Conservation (phyloP, 2,888 invertebrate genomes). For the Cantharis rustica region DNA sequence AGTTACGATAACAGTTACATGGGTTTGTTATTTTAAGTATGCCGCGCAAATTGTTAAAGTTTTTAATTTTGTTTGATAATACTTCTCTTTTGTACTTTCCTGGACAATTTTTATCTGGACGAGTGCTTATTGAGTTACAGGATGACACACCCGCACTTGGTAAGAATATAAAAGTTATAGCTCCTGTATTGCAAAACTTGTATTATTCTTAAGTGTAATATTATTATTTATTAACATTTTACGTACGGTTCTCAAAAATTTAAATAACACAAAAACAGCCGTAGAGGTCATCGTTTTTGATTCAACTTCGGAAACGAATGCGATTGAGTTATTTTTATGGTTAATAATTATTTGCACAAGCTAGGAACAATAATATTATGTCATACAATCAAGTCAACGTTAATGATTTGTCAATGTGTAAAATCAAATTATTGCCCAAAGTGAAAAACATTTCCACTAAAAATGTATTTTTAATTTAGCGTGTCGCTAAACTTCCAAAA, state of each 20-base stretch:
- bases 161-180: constrained; percentile 55
- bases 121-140: constrained; percentile 89
- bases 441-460: not conserved
- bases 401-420: not conserved
- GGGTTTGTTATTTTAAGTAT: constrained; percentile 56
- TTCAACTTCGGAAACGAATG: not conserved
- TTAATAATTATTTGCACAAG: not conserved
- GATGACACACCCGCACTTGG: constrained; percentile 91
- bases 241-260: not conserved
- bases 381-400: not conserved
- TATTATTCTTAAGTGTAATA: not conserved
- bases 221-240: not conserved
- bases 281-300: not conserved
- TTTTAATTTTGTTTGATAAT: constrained; percentile 92
- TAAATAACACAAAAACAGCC: not conserved
- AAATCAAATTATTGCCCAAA: not conserved
- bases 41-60: constrained; percentile 89
- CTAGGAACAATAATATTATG: not conserved
- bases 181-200: not conserved
- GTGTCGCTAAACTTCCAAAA: not conserved
- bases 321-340: not conserved
- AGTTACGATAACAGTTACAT: constrained; percentile 18
- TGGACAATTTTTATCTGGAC: constrained; percentile 89
- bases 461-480: not conserved
- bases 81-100: constrained; percentile 91